phyloP scores from a whole-genome alignment of 2,888 invertebrate species.

The Octonoba sinensis region DNA sequence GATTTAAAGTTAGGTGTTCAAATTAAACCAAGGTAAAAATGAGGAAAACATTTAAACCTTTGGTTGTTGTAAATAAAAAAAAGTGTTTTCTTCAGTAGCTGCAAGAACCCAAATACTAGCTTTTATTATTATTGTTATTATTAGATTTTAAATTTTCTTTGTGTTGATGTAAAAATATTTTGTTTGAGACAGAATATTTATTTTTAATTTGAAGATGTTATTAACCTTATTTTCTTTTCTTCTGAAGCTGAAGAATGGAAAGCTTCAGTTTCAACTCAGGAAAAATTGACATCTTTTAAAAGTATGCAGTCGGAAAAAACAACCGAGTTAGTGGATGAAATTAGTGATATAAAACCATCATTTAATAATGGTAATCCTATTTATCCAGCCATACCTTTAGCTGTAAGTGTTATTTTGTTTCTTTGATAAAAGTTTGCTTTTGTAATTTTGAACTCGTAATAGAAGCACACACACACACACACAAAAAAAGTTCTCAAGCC shows the following conservation, averaged over 20 bases:
- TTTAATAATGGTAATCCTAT: background rate
- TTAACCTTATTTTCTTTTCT: background rate
- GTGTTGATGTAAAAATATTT: background rate
- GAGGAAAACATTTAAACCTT: too few species aligned
- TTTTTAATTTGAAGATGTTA: background rate
- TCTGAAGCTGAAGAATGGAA: conserved; percentile 29
- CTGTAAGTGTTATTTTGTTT: conserved; percentile 31
- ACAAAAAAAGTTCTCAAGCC: too few species aligned
- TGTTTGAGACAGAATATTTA: background rate
- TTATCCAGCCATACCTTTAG: conserved; percentile 53
- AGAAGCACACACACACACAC: too few species aligned
- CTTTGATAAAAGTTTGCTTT: background rate
- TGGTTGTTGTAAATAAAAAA: too few species aligned
- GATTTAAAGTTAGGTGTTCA: too few species aligned
- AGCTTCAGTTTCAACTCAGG: background rate
- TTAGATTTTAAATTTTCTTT: too few species aligned
- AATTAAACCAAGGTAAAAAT: too few species aligned
- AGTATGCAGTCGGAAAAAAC: too few species aligned
- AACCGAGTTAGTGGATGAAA: too few species aligned
- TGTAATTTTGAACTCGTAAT: background rate
- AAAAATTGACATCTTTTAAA: too few species aligned
- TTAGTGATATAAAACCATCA: too few species aligned
- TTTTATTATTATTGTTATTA: background rate
- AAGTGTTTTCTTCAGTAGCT: too few species aligned
- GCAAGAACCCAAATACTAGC: background rate